phyloP scores from a whole-genome alignment of 2,113 vertebrate species.

The Elanoides forficatus region DNA sequence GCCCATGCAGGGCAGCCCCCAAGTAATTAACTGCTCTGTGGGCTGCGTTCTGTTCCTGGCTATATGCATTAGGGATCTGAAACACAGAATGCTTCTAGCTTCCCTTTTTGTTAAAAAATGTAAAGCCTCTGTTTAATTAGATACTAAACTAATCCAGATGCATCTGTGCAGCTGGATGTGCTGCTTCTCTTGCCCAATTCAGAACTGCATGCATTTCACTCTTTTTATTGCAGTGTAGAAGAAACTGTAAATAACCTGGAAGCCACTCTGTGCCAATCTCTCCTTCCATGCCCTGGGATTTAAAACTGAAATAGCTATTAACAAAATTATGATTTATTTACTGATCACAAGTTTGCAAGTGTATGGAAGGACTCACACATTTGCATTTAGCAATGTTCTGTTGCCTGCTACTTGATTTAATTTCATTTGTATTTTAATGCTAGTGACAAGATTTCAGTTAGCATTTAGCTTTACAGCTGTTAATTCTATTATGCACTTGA shows the following conservation, averaged over 20 bases:
- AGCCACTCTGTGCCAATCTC: background rate
- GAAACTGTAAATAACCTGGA: background rate
- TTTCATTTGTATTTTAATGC: background rate
- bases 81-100: background rate
- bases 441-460: background rate
- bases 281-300: background rate
- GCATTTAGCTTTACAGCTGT: background rate
- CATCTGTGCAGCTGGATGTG: background rate
- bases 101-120: background rate
- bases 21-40: background rate
- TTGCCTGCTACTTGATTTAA: background rate
- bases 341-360: background rate
- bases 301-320: background rate
- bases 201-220: background rate
- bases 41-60: background rate
- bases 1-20: accelerated
- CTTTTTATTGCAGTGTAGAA: background rate
- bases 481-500: background rate
- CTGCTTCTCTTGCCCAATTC: background rate
- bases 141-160: background rate
- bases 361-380: background rate
- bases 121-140: background rate
- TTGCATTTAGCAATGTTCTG: background rate
- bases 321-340: background rate
- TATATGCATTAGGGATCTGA: background rate